phyloP scores from a whole-genome alignment of 2,113 vertebrate genomes.

The Recurvirostra avosetta region DNA sequence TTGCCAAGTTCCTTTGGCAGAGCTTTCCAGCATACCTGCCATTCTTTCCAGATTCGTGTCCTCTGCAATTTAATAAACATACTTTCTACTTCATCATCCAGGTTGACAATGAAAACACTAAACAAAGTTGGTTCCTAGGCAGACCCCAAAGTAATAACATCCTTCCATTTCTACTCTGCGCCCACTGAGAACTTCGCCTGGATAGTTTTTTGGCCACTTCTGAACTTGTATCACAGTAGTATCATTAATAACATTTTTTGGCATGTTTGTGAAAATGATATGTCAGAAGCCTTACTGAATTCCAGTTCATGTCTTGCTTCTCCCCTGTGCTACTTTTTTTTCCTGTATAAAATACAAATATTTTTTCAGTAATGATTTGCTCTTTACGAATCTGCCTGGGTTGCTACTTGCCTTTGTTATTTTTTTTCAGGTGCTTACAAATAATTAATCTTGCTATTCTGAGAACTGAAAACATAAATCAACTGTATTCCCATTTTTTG shows the following conservation, averaged over 20 bases:
- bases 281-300: not conserved
- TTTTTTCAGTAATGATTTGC: not conserved
- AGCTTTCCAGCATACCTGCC: constrained; percentile 11
- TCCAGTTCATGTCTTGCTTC: not conserved
- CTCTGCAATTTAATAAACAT: not conserved
- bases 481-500: not conserved
- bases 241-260: not conserved
- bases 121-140: not conserved
- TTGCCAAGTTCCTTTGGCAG: constrained; percentile 29
- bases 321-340: not conserved
- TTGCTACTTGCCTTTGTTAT: not conserved
- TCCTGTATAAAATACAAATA: not conserved
- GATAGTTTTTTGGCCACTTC: not conserved
- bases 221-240: not conserved
- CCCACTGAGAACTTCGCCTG: not conserved
- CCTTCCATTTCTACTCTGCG: not conserved
- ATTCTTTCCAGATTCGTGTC: constrained; percentile 28
- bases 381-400: not conserved
- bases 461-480: not conserved
- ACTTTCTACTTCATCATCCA: not conserved
- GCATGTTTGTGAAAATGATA: not conserved
- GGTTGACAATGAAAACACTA: not conserved
- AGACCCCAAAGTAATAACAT: not conserved
- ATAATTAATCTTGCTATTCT: not conserved
- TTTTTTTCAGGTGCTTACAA: not conserved